Evolutionary conservation across 1,140 invertebrate genomes (phyloP).

Genomic region (Procambarus clarkii): DNA sequence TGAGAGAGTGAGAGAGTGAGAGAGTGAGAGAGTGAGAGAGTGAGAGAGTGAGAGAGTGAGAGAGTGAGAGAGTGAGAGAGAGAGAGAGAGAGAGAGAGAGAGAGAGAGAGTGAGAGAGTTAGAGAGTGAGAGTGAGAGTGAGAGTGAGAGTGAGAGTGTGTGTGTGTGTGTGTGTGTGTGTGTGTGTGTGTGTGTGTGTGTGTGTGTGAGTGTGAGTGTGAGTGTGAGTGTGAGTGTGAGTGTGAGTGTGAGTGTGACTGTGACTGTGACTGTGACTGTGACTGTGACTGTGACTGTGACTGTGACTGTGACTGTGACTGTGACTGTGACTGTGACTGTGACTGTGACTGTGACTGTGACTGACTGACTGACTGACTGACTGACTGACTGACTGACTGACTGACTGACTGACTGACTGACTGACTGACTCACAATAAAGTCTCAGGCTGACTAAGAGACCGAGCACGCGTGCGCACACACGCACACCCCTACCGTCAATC

Average conservation of each 20-base stretch:
- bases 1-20: neutral
- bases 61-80: neutral
- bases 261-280: neutral
- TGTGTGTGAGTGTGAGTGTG: neutral
- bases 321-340: neutral
- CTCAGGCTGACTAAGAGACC: too few relatives aligned
- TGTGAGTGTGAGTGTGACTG: too few relatives aligned
- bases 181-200: too few relatives aligned
- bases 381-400: conserved; percentile 20
- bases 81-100: neutral
- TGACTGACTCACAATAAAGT: neutral
- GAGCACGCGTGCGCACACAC: too few relatives aligned
- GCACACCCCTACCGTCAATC: too few relatives aligned
- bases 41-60: conserved; percentile 2
- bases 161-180: too few relatives aligned
- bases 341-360: neutral
- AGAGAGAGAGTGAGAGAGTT: too few relatives aligned
- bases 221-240: neutral
- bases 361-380: conserved; percentile 16
- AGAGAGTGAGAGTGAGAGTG: too few relatives aligned
- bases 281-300: neutral
- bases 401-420: conserved; percentile 21
- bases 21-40: conserved; percentile 11
- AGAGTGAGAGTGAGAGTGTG: too few relatives aligned
- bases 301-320: neutral